Conservation (phyloP, 2,113 vertebrate species). For the Climacteris rufus region DNA sequence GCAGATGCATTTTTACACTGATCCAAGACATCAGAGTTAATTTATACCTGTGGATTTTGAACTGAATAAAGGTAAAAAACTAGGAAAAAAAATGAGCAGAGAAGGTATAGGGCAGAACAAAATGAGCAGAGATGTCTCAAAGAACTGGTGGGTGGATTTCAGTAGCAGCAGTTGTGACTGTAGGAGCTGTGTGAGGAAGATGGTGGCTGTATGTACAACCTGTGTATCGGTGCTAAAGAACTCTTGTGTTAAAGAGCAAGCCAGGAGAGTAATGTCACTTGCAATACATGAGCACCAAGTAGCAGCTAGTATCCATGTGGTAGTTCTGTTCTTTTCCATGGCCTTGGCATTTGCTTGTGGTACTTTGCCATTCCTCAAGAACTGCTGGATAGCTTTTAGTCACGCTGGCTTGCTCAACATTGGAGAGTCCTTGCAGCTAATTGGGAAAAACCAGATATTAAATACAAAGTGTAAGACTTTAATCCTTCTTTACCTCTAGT, state of each 20-base stretch:
- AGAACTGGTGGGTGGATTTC: background rate
- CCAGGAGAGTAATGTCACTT: background rate
- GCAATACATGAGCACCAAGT: background rate
- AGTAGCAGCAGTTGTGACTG: background rate
- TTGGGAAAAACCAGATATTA: accelerated
- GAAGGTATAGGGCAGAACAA: background rate
- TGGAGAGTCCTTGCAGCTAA: background rate
- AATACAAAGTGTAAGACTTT: background rate
- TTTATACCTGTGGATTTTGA: background rate
- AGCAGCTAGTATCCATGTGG: background rate
- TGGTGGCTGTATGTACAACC: background rate
- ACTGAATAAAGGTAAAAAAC: background rate
- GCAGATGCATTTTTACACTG: background rate
- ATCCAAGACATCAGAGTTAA: background rate
- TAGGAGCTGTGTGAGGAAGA: background rate
- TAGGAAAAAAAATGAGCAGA: background rate
- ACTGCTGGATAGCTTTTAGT: background rate
- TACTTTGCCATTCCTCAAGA: background rate
- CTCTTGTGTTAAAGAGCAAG: background rate
- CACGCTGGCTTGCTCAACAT: background rate
- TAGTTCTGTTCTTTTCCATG: background rate
- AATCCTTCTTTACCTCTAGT: background rate
- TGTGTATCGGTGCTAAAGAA: background rate
- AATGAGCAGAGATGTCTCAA: background rate
- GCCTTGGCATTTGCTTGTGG: background rate